These are phyloP conservation scores for Saccostrea cuccullata DNA, from an alignment of 1,140 invertebrate species.

Conservation along the genomic window DNA sequence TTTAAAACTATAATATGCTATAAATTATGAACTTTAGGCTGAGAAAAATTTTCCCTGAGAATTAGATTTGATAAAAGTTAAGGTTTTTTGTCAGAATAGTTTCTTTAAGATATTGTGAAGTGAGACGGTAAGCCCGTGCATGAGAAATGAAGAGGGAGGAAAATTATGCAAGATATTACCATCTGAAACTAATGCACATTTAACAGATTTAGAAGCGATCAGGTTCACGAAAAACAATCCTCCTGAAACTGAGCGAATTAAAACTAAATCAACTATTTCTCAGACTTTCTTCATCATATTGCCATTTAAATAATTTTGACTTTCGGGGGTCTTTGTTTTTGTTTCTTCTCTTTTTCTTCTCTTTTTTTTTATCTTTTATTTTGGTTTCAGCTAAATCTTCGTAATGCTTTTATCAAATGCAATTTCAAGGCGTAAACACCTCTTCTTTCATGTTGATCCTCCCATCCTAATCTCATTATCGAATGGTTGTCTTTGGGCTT, in stretches of 20 bases:
- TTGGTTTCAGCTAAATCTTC: neutral
- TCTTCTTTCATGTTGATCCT: neutral
- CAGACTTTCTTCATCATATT: neutral
- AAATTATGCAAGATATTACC: constrained; percentile 23
- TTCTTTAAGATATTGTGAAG: neutral
- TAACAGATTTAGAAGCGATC: neutral
- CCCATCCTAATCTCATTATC: neutral
- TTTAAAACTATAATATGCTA: too few relatives aligned
- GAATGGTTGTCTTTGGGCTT: too few relatives aligned
- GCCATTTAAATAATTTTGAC: too few relatives aligned
- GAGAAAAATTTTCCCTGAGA: neutral
- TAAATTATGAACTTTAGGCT: neutral
- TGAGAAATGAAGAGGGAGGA: neutral
- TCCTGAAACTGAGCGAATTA: neutral
- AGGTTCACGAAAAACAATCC: neutral
- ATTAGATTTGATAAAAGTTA: neutral
- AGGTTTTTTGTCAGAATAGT: neutral
- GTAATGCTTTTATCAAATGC: neutral
- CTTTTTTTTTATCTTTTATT: neutral
- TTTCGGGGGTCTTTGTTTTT: too few relatives aligned
- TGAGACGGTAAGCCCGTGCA: neutral
- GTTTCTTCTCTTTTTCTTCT: too few relatives aligned
- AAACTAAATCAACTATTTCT: neutral
- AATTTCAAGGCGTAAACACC: neutral
- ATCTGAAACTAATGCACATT: neutral